phyloP scores from a whole-genome alignment of 2,797 vertebrate genomes.

The Vultur gryphus region DNA sequence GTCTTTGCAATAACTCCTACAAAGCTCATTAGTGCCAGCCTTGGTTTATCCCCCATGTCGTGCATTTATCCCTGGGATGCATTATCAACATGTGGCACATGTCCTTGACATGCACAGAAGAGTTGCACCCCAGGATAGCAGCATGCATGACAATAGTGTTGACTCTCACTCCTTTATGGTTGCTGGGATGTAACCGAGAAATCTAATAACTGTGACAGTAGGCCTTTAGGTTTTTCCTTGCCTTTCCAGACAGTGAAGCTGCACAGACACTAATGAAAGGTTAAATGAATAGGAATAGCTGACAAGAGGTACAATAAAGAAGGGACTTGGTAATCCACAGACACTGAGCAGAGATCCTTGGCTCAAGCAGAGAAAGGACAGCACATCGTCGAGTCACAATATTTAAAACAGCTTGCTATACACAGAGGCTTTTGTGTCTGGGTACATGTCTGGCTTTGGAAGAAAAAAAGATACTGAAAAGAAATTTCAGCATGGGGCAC shows the following conservation, averaged over 20 bases:
- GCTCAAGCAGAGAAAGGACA: conserved; percentile 87
- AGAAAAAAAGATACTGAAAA: conserved; percentile 84
- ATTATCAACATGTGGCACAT: conserved; percentile 93
- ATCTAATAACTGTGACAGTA: conserved; percentile 99
- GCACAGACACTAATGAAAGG: conserved; percentile 97
- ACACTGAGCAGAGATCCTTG: conserved; percentile 82
- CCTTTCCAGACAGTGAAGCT: conserved; percentile 85
- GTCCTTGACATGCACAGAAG: conserved; percentile 90
- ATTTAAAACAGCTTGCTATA: conserved; percentile 91
- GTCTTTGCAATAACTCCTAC: conserved; percentile 84
- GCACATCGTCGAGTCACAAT: conserved; percentile 84
- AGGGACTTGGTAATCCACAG: conserved; percentile 82
- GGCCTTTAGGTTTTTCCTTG: conserved; percentile 90
- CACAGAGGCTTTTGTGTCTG: conserved; percentile 82
- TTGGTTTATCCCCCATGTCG: conserved; percentile 70
- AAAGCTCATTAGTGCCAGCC: conserved; percentile 79
- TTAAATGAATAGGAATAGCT: conserved; percentile 98
- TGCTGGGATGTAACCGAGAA: conserved; percentile 93
- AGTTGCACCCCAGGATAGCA: conserved; percentile 79
- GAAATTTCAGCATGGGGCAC: conserved; percentile 87
- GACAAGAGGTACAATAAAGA: conserved; percentile 96
- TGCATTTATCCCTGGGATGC: conserved; percentile 78
- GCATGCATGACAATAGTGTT: conserved; percentile 77
- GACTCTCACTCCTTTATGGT: conserved; percentile 85
- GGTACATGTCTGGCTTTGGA: conserved; percentile 79